Evolutionary conservation across 2,888 invertebrate species (phyloP).

Genomic region (Nudaria mundana): DNA sequence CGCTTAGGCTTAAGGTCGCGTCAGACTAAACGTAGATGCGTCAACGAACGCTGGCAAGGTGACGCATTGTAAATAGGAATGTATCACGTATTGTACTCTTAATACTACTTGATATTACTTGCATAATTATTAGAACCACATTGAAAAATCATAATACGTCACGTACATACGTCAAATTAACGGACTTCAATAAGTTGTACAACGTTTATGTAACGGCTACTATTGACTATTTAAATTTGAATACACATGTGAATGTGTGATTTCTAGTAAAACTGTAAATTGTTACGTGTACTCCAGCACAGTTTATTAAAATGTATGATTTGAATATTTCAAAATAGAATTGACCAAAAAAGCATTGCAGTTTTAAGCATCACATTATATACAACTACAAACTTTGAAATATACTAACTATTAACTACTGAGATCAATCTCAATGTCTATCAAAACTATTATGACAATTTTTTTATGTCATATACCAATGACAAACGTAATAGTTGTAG

Average conservation of each 20-base stretch:
- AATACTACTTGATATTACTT: constrained; percentile 49
- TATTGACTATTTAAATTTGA: neutral
- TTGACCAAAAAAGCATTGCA: no score
- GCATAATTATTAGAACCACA: constrained; percentile 37
- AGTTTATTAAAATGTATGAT: no score
- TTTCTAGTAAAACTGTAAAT: neutral
- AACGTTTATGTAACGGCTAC: constrained; percentile 8
- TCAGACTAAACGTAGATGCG: constrained; percentile 75
- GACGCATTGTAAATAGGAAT: constrained; percentile 74
- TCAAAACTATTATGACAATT: no score
- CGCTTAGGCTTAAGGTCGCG: constrained; percentile 71
- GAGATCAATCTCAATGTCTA: no score
- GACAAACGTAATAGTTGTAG: no score
- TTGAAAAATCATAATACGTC: constrained; percentile 46
- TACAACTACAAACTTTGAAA: no score
- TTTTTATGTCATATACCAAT: no score
- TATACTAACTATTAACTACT: no score
- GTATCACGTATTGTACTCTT: constrained; percentile 66
- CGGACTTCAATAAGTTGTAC: constrained; percentile 27
- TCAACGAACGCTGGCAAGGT: constrained; percentile 80
- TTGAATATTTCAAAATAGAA: no score
- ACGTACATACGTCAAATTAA: constrained; percentile 48
- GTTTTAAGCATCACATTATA: no score
- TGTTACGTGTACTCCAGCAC: neutral
- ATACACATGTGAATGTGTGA: neutral